These are phyloP conservation scores for Papilio xuthus DNA, from an alignment of 1,140 invertebrate species.

Conservation along the genomic window DNA sequence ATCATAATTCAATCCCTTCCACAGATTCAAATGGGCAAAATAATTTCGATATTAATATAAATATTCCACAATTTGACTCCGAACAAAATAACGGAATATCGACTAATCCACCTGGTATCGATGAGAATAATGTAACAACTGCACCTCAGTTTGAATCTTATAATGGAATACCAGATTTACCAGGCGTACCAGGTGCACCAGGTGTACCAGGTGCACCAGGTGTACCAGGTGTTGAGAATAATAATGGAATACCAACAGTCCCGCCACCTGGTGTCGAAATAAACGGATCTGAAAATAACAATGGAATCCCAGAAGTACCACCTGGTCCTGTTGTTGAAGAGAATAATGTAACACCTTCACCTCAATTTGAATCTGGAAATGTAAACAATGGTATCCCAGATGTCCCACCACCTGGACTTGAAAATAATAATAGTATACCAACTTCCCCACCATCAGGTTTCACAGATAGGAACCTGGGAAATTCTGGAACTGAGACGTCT, in stretches of 20 bases:
- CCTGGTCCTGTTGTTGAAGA: constrained; percentile 1
- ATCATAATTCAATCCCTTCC: background rate
- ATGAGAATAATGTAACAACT: background rate
- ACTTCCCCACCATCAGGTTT: background rate
- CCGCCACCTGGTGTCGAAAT: constrained; percentile 3
- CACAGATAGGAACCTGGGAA: background rate
- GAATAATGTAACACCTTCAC: background rate
- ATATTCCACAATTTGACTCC: background rate
- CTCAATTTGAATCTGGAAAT: constrained; percentile 2
- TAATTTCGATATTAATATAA: background rate
- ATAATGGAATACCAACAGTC: background rate
- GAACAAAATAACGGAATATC: background rate
- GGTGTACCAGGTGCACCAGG: too few relatives aligned
- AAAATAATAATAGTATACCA: background rate
- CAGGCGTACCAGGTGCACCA: too few relatives aligned
- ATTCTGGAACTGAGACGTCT: constrained; percentile 2
- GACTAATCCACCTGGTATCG: background rate
- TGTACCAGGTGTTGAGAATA: too few relatives aligned
- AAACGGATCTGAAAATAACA: too few relatives aligned
- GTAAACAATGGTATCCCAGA: background rate
- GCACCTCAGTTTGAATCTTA: background rate
- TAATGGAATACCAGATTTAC: constrained; percentile 13
- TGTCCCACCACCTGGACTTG: constrained; percentile 4
- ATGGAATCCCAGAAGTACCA: background rate
- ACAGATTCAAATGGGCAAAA: background rate